Evolutionary conservation across 2,797 vertebrate genomes (phyloP), one percentile per base, ranked within the genome.

Genomic region (Neopelma chrysocephalum): DNA sequence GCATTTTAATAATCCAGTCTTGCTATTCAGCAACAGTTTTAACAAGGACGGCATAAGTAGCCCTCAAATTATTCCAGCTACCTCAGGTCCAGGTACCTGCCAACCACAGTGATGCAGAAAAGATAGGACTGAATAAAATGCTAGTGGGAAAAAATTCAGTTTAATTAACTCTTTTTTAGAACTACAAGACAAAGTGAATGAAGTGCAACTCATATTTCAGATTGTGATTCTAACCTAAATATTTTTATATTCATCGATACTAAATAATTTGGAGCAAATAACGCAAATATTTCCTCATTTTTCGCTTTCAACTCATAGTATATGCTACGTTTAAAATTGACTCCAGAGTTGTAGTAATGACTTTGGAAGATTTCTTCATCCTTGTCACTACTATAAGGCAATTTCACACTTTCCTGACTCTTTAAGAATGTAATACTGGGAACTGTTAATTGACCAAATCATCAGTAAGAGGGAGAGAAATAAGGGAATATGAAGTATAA

Each of bases 391-490:
- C 81, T 95, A n/a, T 85, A 96, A 94, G 76, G 75, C 73, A 98
- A 97, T 98, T 97, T 97, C 96, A 98, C 90, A 97, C 89, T 96
- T 92, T 95, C 38, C 61, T 97, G 88, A 97, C 89, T 96, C 82
- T 95, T 60, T 95, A 96, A 95, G 91, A 68, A 89, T 93, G 47
- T 90, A 97, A 97, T 95, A 89, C 76, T 97, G 93, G 81, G 69
- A 96, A 96, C 56, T 95, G 87, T 97, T 97, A 97, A 97, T 97
- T 98, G 97, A 96, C 91, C 82, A 96, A 96, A 97, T 97, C 73
- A 62, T 91, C 90, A 91, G 81, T 90, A 96, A 96, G 56, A 83
- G 53, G 29, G 38, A 93, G 53, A 93, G 51, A 89, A 96, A 96
- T 91, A 87, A 51, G 70, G 36, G 94, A 91, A 68, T 84, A 84